Evolutionary conservation across 2,888 invertebrate genomes (phyloP).

Genomic region (Tanytarsus gracilentus): DNA sequence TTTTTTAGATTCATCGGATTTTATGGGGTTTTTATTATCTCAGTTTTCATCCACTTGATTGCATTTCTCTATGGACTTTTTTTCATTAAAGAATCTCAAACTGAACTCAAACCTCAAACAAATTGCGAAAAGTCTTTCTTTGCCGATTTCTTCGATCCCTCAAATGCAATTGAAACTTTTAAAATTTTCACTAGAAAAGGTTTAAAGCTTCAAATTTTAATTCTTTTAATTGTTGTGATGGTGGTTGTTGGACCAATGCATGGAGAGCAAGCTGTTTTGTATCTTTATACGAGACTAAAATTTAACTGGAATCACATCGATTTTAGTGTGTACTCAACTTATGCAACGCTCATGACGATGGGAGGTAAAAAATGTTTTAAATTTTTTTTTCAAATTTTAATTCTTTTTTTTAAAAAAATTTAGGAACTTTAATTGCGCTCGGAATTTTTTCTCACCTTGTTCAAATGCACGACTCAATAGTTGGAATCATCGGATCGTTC

Average conservation of each 20-base stretch:
- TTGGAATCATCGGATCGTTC: slow-evolving; percentile 45
- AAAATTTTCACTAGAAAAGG: slow-evolving; percentile 43
- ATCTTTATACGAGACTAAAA: slow-evolving; percentile 44
- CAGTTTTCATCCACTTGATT: slow-evolving; percentile 38
- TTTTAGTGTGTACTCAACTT: slow-evolving; percentile 45
- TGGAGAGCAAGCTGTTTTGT: slow-evolving; percentile 42
- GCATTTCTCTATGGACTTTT: slow-evolving; percentile 43
- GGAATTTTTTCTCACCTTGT: too few relatives aligned
- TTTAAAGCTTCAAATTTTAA: slow-evolving; percentile 41
- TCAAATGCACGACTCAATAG: slow-evolving; percentile 46
- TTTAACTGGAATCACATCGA: slow-evolving; percentile 48
- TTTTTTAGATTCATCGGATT: slow-evolving; percentile 39
- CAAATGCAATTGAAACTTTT: slow-evolving; percentile 38
- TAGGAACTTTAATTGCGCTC: slow-evolving; percentile 25
- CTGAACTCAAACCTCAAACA: slow-evolving; percentile 36
- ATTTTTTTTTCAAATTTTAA: slow-evolving; percentile 33
- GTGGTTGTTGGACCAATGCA: background rate
- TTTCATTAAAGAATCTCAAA: slow-evolving; percentile 41
- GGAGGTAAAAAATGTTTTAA: slow-evolving; percentile 33
- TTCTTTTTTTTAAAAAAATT: slow-evolving; percentile 12
- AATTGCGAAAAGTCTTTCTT: slow-evolving; percentile 9
- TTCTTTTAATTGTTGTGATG: slow-evolving; percentile 38
- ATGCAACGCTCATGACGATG: slow-evolving; percentile 42
- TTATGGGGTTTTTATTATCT: slow-evolving; percentile 44
- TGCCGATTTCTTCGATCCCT: slow-evolving; percentile 30